phyloP scores from a whole-genome alignment of 2,797 vertebrate genomes.

The Anisognathus igniventris region DNA sequence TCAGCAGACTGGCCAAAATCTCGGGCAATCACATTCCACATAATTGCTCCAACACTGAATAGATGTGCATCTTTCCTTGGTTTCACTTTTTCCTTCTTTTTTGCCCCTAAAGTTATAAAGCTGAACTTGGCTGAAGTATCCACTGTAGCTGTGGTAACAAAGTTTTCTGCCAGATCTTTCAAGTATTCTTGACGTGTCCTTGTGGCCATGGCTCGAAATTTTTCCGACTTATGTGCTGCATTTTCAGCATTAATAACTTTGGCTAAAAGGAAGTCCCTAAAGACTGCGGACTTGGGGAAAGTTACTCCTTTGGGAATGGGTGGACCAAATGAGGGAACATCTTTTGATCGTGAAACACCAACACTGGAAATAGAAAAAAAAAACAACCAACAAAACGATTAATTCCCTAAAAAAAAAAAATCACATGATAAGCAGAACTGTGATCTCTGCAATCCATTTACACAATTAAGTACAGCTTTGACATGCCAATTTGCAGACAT shows the following conservation, averaged over 20 bases:
- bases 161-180: slow-evolving; percentile 96
- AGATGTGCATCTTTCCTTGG: slow-evolving; percentile 90
- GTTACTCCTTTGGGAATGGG: slow-evolving; percentile 97
- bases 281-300: slow-evolving; percentile 96
- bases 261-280: slow-evolving; percentile 98
- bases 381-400: neutral
- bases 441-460: neutral
- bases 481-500: neutral
- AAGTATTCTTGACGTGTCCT: slow-evolving; percentile 95
- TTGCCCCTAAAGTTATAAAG: slow-evolving; percentile 95
- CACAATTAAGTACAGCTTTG: neutral
- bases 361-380: slow-evolving; percentile 76
- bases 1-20: slow-evolving; percentile 91
- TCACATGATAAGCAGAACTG: neutral
- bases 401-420: neutral
- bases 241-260: slow-evolving; percentile 99
- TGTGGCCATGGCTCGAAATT: slow-evolving; percentile 96
- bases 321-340: slow-evolving; percentile 93
- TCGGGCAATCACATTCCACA: slow-evolving; percentile 89
- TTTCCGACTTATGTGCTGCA: slow-evolving; percentile 95
- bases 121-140: slow-evolving; percentile 94
- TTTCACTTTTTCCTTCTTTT: slow-evolving; percentile 93
- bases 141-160: slow-evolving; percentile 89
- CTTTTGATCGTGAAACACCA: slow-evolving; percentile 95
- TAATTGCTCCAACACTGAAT: slow-evolving; percentile 88